Percentiles rank a stretch among this genome's conserved stretches.
phyloP scores from a whole-genome alignment of 2,113 vertebrate genomes.

The Protobothrops flavoviridis region DNA sequence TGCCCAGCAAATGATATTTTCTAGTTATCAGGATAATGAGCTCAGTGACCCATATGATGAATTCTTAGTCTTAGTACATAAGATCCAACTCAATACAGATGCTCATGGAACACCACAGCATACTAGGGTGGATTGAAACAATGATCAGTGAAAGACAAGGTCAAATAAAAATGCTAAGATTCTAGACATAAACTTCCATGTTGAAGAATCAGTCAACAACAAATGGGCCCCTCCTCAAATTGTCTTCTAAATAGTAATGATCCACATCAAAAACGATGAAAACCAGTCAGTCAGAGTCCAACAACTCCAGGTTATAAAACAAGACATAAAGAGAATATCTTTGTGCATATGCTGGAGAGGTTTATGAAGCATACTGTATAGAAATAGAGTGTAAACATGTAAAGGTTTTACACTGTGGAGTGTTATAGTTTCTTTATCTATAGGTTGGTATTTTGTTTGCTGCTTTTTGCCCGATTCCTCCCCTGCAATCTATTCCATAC shows the following conservation, averaged over 20 bases:
- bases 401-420: not conserved
- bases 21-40: not conserved
- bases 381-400: not conserved
- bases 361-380: not conserved
- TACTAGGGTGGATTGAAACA: no score
- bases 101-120: no score
- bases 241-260: no score
- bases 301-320: not conserved
- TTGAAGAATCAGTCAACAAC: no score
- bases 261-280: no score
- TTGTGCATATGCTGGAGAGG: not conserved
- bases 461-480: not conserved
- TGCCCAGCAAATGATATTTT: not conserved
- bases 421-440: not conserved
- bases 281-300: not conserved
- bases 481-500: not conserved
- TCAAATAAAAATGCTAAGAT: no score
- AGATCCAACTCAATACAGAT: no score
- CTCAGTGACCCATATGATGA: not conserved
- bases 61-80: no score
- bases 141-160: no score
- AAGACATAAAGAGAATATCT: not conserved
- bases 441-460: not conserved
- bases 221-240: no score
- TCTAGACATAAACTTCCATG: no score